Evolutionary conservation across 2,113 vertebrate genomes (phyloP).

Genomic region (Tamias sibiricus): DNA sequence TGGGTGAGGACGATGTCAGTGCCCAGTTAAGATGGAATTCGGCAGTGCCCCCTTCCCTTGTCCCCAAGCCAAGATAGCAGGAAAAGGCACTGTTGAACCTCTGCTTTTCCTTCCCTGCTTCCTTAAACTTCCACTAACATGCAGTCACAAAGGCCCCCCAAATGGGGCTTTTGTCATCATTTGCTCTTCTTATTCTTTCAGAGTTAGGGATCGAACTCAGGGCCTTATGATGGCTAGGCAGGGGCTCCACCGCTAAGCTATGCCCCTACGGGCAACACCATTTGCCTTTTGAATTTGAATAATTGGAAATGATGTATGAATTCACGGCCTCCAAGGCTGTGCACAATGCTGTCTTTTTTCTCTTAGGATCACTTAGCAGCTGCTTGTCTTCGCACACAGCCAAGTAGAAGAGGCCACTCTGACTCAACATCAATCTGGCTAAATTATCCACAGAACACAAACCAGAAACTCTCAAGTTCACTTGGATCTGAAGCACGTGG

Average conservation of each 20-base stretch:
- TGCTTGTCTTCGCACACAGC: not conserved
- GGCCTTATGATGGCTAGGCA: not conserved
- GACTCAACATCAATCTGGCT: not conserved
- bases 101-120: not conserved
- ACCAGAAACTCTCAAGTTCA: not conserved
- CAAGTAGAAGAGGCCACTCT: not conserved
- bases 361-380: not conserved
- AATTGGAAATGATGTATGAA: not conserved
- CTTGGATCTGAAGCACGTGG: not conserved
- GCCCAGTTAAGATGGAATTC: not conserved
- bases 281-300: not conserved
- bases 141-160: not conserved
- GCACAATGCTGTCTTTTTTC: not conserved
- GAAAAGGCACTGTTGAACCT: not conserved
- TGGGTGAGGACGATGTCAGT: not conserved
- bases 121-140: not conserved
- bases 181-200: not conserved
- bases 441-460: not conserved
- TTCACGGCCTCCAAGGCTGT: not conserved
- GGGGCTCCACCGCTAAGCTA: too few species aligned
- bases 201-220: not conserved
- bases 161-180: not conserved
- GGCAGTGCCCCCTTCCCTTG: fast-evolving
- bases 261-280: not conserved
- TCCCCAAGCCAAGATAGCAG: not conserved